Percentiles rank a stretch among this genome's conserved stretches.
Conservation (phyloP, 1,140 invertebrate species). For the Dufourea novaeangliae region DNA sequence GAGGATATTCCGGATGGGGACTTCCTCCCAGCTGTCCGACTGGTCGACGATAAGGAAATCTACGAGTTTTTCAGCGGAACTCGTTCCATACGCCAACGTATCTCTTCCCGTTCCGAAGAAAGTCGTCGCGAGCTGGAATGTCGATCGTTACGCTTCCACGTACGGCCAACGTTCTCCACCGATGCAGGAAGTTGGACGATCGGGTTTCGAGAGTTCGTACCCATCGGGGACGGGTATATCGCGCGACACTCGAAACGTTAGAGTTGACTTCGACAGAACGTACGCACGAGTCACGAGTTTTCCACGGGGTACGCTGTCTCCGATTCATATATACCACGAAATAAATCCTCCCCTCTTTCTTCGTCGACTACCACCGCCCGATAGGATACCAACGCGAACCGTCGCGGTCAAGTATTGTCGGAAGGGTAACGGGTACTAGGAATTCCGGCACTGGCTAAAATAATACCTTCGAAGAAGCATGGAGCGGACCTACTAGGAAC, state of each 20-base stretch:
- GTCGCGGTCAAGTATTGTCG: slow-evolving; percentile 28
- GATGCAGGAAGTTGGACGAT: slow-evolving; percentile 55
- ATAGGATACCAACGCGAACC: not conserved
- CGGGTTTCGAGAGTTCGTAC: slow-evolving; percentile 1
- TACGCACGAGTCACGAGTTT: too few species aligned
- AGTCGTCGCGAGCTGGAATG: slow-evolving; percentile 52
- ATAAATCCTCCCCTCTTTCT: not conserved
- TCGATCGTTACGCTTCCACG: slow-evolving; percentile 39
- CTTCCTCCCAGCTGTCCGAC: slow-evolving; percentile 67
- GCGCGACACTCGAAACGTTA: not conserved
- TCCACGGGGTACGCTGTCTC: too few species aligned
- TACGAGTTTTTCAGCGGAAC: slow-evolving; percentile 55
- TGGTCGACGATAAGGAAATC: slow-evolving; percentile 62
- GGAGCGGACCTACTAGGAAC: slow-evolving; percentile 37
- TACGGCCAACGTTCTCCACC: slow-evolving; percentile 2
- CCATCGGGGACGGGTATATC: not conserved
- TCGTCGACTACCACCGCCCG: too few species aligned
- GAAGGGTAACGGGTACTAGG: not conserved
- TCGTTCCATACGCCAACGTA: slow-evolving; percentile 46
- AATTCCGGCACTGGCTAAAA: slow-evolving; percentile 45
- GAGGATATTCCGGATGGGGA: slow-evolving; percentile 62
- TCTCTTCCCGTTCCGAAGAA: slow-evolving; percentile 66
- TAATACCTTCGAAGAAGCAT: slow-evolving; percentile 49
- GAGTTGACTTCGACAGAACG: too few species aligned
- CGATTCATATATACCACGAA: slow-evolving; percentile 13